These are phyloP conservation scores for Carduelis carduelis DNA, from an alignment of 2,797 vertebrate genomes.

Conservation along the genomic window DNA sequence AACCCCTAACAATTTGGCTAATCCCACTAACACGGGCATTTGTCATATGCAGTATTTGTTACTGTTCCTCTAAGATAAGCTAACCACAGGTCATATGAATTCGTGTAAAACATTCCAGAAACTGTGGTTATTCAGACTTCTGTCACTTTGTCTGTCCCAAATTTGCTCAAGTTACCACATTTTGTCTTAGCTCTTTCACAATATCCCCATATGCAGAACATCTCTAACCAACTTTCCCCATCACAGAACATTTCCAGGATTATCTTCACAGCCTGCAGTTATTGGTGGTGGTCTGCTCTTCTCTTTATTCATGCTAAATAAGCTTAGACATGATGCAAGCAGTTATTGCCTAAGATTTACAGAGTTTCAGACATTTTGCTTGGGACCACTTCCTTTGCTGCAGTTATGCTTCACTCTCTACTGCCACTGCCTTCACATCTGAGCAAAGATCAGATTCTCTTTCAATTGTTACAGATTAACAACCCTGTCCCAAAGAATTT, in stretches of 20 bases:
- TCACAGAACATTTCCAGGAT: background rate
- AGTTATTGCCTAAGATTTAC: background rate
- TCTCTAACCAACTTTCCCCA: background rate
- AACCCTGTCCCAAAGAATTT: background rate
- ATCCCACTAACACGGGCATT: background rate
- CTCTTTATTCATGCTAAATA: background rate
- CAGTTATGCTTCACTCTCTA: background rate
- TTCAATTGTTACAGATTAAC: background rate
- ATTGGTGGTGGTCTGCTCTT: background rate
- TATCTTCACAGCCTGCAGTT: background rate
- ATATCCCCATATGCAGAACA: background rate
- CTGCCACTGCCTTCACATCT: accelerated
- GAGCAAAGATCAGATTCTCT: background rate
- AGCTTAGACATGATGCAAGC: background rate
- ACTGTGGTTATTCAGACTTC: background rate
- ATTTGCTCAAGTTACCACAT: background rate
- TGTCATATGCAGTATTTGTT: background rate
- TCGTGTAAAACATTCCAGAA: background rate
- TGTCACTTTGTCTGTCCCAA: background rate
- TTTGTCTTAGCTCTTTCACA: background rate
- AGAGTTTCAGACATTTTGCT: background rate
- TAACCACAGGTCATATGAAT: background rate
- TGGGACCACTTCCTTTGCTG: background rate
- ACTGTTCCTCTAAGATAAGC: background rate
- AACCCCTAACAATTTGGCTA: background rate